Evolutionary conservation across 2,797 vertebrate genomes (phyloP).

Genomic region (Carapus acus): DNA sequence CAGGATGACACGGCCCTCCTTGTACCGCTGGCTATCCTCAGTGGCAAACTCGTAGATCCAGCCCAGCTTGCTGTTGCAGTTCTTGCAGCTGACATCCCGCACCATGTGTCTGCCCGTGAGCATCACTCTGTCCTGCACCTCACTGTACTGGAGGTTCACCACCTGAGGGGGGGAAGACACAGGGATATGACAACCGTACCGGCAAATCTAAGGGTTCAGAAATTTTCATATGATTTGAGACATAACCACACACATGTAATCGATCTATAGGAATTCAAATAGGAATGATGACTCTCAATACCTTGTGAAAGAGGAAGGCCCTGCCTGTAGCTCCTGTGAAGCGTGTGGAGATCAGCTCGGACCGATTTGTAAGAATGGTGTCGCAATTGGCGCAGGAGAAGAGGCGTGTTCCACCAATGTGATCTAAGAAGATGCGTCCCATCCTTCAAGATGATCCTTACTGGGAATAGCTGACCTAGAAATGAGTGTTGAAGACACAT

Average conservation of each 20-base stretch:
- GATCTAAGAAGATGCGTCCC: conserved; percentile 97
- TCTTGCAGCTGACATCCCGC: conserved; percentile 97
- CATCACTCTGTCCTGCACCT: conserved; percentile 98
- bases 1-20: conserved; percentile 96
- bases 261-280: too few relatives aligned
- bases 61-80: conserved; percentile 98
- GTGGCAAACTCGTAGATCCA: conserved; percentile 99
- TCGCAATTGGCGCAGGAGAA: conserved; percentile 99
- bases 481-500: too few relatives aligned
- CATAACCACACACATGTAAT: too few relatives aligned
- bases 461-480: conserved; percentile 1
- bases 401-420: conserved; percentile 94
- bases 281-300: too few relatives aligned
- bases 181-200: too few relatives aligned
- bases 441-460: conserved; percentile 64
- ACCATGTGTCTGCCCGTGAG: conserved; percentile 98
- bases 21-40: conserved; percentile 97
- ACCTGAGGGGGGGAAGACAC: conserved; percentile 71
- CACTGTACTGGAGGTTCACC: conserved; percentile 96
- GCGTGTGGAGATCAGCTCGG: conserved; percentile 95
- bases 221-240: too few relatives aligned
- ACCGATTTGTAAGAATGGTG: conserved; percentile 95
- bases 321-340: conserved; percentile 96
- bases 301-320: conserved; percentile 99
- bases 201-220: too few relatives aligned